A percentile compares a stretch with the other conserved stretches of the same genome.
Evolutionary conservation across 2,113 vertebrate genomes (phyloP).

Genomic region (Antigone vipio): DNA sequence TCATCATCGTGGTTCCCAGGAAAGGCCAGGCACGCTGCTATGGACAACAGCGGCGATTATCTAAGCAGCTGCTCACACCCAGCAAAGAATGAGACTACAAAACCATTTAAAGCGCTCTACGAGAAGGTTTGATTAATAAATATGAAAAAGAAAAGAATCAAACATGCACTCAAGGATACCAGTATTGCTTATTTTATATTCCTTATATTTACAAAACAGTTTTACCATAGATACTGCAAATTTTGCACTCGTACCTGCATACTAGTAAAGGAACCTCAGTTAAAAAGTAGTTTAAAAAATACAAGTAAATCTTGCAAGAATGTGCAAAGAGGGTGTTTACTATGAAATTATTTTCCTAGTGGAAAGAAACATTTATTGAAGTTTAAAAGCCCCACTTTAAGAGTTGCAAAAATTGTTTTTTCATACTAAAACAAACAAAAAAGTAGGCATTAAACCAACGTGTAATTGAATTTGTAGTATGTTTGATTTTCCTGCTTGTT

Average conservation of each 20-base stretch:
- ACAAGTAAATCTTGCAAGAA: neutral
- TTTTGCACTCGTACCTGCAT: fast-evolving
- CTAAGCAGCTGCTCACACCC: no score
- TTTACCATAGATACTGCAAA: neutral
- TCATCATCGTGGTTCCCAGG: neutral
- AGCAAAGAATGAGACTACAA: neutral
- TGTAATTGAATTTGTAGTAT: neutral
- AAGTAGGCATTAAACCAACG: neutral
- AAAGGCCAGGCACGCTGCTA: neutral
- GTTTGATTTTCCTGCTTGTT: neutral
- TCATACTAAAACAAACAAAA: neutral
- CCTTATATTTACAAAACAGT: neutral
- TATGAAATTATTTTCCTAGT: neutral
- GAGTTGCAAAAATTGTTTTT: neutral
- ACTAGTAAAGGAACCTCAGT: neutral
- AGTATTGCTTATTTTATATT: neutral
- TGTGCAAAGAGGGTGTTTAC: neutral
- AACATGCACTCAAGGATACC: no score
- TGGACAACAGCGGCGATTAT: neutral
- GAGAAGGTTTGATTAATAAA: neutral
- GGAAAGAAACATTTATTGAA: neutral
- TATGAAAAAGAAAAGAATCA: neutral
- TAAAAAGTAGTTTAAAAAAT: neutral
- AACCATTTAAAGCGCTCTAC: fast-evolving
- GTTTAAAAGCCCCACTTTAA: neutral